phyloP scores from a whole-genome alignment of 2,888 invertebrate genomes.

The Alloplasta piceator region DNA sequence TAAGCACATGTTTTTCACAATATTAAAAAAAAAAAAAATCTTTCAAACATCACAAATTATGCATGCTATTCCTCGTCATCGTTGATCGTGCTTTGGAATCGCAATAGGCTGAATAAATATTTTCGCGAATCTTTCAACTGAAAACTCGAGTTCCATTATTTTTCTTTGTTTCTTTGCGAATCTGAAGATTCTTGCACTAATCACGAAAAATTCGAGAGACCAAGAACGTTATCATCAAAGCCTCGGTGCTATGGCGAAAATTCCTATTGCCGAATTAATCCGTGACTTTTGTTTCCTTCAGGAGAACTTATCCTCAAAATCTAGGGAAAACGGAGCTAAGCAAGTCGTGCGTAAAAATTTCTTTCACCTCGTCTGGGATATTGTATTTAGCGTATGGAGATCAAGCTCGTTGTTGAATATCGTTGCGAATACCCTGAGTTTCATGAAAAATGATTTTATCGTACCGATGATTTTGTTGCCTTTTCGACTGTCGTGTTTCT shows the following conservation, averaged over 20 bases:
- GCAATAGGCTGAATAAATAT: not conserved
- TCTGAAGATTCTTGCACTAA: no score
- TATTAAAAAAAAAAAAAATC: not conserved
- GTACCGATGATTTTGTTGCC: constrained; percentile 74
- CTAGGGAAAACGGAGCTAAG: constrained; percentile 72
- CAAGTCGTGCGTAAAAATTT: constrained; percentile 72
- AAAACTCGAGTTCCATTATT: no score
- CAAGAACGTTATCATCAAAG: not conserved
- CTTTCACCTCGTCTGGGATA: constrained; percentile 76
- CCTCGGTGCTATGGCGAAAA: no score
- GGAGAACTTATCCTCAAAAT: constrained; percentile 75
- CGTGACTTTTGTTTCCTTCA: constrained; percentile 78
- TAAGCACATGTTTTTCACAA: constrained; percentile 64
- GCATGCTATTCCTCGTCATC: constrained; percentile 31
- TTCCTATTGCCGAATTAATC: not conserved
- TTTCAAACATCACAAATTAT: not conserved
- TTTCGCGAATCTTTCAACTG: no score
- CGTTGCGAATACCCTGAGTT: constrained; percentile 70
- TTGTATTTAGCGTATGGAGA: constrained; percentile 75
- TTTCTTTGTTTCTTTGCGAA: no score
- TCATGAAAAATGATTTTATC: constrained; percentile 71
- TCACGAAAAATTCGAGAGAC: not conserved
- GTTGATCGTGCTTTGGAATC: constrained; percentile 27
- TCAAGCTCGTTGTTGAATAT: constrained; percentile 73
- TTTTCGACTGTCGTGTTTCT: constrained; percentile 73